Evolutionary conservation across 2,888 invertebrate species (phyloP), one percentile per base, ranked within the genome.

Genomic region (Drosophila paramelanica): DNA sequence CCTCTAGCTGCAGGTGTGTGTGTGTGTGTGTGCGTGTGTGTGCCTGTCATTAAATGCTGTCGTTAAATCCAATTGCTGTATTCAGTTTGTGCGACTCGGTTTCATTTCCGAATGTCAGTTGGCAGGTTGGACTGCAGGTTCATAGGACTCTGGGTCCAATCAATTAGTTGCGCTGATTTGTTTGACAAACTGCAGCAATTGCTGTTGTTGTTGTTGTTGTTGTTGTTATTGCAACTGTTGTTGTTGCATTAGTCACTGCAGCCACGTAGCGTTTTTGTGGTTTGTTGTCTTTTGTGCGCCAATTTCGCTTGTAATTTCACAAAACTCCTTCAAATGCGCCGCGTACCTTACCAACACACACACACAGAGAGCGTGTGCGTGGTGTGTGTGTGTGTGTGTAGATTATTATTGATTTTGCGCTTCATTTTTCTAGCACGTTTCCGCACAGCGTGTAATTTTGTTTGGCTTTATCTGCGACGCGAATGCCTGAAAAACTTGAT

Each of bases 341-440:
- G 39, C 39, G 14, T 43, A 17, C 27, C 27, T 10, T 8, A 10
- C 50, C 13, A 20, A 33, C 23, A 31, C 14, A 7, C 17, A 17
- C 17, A 17, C 17, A 17, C 17, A 17, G 1, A 17, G 5, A 4
- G 23, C 23, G 23, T 23, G 23, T 23, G 23, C 4, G 23, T 23
- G 23, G 50, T 20, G 27, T 59, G 51, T 51, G 11, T 45, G 59
- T 64, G 59, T 86, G 73, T 81, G 69, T 77, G 73, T 51, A 75
- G 49, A 75, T 77, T 85, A 84, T 84, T 84, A 84, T 84, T 88
- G 83, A 84, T 88, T 84, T 84, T 88, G 86, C 88, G 83, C 83
- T 84, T 84, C 88, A 84, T 82, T 84, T 84, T 84, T 84, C 80
- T 88, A 88, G 83, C 83, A 84, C 83, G 83, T 84, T 84, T 83